phyloP scores from a whole-genome alignment of 2,888 invertebrate species.

The Tenthredo distinguenda region DNA sequence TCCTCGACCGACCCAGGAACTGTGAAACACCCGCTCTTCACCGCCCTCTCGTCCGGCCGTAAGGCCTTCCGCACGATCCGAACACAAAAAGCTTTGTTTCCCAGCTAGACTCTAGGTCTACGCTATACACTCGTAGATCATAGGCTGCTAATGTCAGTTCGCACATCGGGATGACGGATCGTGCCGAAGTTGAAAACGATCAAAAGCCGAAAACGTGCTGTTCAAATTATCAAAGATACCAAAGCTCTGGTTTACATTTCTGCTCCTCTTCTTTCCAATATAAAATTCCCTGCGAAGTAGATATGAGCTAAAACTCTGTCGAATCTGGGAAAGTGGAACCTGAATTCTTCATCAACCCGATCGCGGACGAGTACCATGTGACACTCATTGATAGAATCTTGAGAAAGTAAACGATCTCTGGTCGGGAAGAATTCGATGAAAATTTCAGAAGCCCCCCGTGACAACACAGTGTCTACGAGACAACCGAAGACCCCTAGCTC shows the following conservation, averaged over 20 bases:
- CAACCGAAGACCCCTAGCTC: neutral
- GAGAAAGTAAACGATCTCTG: neutral
- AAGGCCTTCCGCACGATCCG: constrained; percentile 11
- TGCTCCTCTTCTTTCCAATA: neutral
- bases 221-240: neutral
- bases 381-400: constrained; percentile 4
- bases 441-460: constrained; percentile 1
- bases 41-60: constrained; percentile 17
- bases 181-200: neutral
- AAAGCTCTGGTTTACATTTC: neutral
- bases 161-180: constrained; percentile 28
- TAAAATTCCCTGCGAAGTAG: neutral
- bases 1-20: constrained; percentile 49
- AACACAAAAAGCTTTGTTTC: constrained; percentile 39
- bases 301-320: neutral
- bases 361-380: neutral
- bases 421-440: neutral
- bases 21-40: constrained; percentile 34
- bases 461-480: constrained; percentile 13
- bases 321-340: neutral
- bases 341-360: constrained; percentile 1
- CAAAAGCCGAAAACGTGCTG: neutral
- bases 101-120: neutral
- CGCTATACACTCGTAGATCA: neutral
- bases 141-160: neutral